These are phyloP conservation scores for Dioctria linearis DNA, from an alignment of 2,888 invertebrate genomes.

Conservation along the genomic window DNA sequence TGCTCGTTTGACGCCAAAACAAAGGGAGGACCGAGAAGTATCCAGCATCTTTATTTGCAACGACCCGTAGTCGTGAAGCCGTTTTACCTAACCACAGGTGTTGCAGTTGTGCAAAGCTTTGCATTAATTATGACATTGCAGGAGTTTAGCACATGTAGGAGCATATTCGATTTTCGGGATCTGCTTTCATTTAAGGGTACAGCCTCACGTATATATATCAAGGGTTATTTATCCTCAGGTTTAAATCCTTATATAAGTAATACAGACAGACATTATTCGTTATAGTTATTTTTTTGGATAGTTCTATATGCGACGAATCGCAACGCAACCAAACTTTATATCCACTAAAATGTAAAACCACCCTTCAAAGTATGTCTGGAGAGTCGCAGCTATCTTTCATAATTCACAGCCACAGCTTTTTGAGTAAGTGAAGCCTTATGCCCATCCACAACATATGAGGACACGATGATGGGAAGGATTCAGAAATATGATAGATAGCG, in stretches of 20 bases:
- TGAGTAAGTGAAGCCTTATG: neutral
- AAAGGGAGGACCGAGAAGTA: conserved; percentile 8
- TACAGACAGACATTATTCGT: no score
- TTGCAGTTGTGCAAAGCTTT: conserved; percentile 71
- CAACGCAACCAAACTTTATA: neutral
- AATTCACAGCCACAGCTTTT: conserved; percentile 7
- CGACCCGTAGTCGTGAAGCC: conserved; percentile 61
- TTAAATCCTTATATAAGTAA: conserved; percentile 9
- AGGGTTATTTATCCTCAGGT: conserved; percentile 37
- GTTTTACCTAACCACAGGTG: conserved; percentile 71
- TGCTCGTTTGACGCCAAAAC: neutral
- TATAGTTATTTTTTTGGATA: no score
- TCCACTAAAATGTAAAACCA: neutral
- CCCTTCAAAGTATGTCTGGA: neutral
- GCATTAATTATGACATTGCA: conserved; percentile 71
- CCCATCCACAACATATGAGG: neutral
- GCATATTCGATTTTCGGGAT: conserved; percentile 31
- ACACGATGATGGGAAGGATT: neutral
- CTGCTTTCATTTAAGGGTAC: conserved; percentile 11
- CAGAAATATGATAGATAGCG: conserved; percentile 18
- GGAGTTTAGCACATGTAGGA: conserved; percentile 51
- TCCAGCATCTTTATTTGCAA: conserved; percentile 34
- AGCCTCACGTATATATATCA: neutral
- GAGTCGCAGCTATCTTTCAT: conserved; percentile 14
- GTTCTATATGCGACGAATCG: neutral